Base-by-base conservation (phyloP, 2,113 vertebrate species). In the Podiceps cristatus region DNA sequence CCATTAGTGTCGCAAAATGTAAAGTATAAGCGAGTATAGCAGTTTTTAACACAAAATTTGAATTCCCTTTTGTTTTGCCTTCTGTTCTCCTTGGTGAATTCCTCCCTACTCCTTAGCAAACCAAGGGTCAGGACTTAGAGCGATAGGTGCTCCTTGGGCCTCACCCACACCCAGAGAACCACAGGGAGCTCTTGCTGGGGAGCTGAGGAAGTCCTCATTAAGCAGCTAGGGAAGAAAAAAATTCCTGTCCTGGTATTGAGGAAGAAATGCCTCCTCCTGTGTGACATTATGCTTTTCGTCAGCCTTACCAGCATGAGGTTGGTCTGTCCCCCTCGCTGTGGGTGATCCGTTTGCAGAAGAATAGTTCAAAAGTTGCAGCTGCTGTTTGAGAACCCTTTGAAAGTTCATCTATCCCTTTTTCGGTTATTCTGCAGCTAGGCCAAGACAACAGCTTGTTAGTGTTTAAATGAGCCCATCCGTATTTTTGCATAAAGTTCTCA, bases 401-500 rank as follows among this genome's bases (percentile, higher is more conserved):
- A 88, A 86, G 24, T 81, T 82, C 35, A 22, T 75, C n/a, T 47
- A 1, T 81, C 24, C n/a, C 15, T 80, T 78, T 84, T 60, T 0
- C 42, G 0, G 47, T 85, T 80, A 22, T 81, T 77, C 52, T 86
- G 83, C 35, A 78, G 27, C 80, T 22, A 80, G 83, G 68, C 44
- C 52, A 89, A 91, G 69, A 71, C 40, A 89, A 95, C 95, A 96
- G 69, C 88, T 96, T 89, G 56, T 89, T 92, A 87, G 80, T 81
- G 67, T 91, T 95, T 93, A 81, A 93, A 92, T 93, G 76, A 96
- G 44, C 47, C 68, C 55, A 68, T 88, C 73, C 60, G 24, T 86
- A 84, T 84, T 95, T 95, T 93, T 89, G 64, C 69, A 78, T 91
- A 10, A 83, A 93, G 93, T 92, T 88, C 27, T 29, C 71, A 76